Evolutionary conservation across 1,140 invertebrate genomes (phyloP), one percentile per base, ranked within the genome.

Genomic region (Leptinotarsa defecta): DNA sequence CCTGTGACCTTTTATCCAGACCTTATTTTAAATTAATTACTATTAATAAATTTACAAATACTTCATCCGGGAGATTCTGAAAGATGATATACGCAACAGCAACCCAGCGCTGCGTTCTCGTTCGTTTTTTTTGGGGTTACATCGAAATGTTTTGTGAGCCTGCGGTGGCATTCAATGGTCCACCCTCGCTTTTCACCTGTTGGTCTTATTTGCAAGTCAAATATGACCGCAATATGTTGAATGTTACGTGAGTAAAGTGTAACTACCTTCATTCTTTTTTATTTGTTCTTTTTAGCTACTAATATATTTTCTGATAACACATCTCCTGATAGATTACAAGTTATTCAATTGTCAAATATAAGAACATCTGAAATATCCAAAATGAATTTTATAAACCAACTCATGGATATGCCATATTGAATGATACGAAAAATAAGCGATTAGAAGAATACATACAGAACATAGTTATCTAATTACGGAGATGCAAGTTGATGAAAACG

Each of bases 121-220:
- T 48, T 22, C 27, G 57, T 69, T 65, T 20, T 20, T 72, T 34
- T 57, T 74, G 57, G 48, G 64, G 22, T 74, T 64, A 27, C 22
- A 75, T 74, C 63, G 34, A 63, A 75, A 63, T 48, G 19, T 20
- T 72, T 48, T 17, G 34, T 52, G 65, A 52, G 73, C 72, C 73
- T 62, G 72, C 73, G 72, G 73, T 71, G 43, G 69, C 68, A 74
- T 67, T 72, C 20, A 61, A 62, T 48, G 63, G 70, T 78, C 77
- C 77, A 78, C 77, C 77, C 77, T 78, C 77, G 77, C 77, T 78
- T 78, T 78, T 78, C 77, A 78, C 77, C 77, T 78, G 77, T 78
- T 78, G 77, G 48, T 48, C 69, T 71, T 75, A 78, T 78, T 78
- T 78, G 77, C 77, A 78, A 78, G 63, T 78, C 77, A 78, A 78